Conservation (phyloP, 23 tunicate genomes). For the Styela clava region DNA sequence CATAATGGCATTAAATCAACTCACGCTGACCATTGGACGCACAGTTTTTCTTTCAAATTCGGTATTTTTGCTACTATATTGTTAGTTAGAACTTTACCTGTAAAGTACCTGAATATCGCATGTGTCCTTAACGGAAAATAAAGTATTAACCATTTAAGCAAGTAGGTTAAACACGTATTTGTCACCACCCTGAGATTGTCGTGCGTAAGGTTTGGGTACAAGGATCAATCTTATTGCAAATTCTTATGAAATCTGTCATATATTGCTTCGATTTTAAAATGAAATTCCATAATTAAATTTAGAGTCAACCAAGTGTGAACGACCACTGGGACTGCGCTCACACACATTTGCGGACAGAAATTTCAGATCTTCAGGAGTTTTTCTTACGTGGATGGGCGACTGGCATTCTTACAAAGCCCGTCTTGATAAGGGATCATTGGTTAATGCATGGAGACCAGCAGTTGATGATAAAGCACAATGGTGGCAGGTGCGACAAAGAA, state of each 20-base stretch:
- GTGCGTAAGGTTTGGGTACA: too few species aligned
- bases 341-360: neutral
- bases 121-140: too few species aligned
- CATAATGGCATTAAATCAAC: conserved; percentile 15
- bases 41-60: conserved; percentile 1
- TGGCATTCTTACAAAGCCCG: conserved; percentile 7
- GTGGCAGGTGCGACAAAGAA: conserved; percentile 22
- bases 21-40: neutral
- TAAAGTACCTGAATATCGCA: too few species aligned
- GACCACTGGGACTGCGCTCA: conserved; percentile 5
- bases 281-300: too few species aligned
- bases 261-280: too few species aligned
- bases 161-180: too few species aligned
- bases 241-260: too few species aligned
- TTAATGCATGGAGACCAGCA: conserved; percentile 29
- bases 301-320: conserved; percentile 6
- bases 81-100: neutral
- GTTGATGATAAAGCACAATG: conserved; percentile 16
- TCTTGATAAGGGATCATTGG: conserved; percentile 10
- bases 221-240: too few species aligned
- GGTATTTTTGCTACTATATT: neutral
- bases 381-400: neutral
- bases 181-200: too few species aligned
- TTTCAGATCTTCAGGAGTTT: neutral
- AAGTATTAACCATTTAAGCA: too few species aligned